Conservation (phyloP, 2,113 vertebrate species). For the Protobothrops flavoviridis region DNA sequence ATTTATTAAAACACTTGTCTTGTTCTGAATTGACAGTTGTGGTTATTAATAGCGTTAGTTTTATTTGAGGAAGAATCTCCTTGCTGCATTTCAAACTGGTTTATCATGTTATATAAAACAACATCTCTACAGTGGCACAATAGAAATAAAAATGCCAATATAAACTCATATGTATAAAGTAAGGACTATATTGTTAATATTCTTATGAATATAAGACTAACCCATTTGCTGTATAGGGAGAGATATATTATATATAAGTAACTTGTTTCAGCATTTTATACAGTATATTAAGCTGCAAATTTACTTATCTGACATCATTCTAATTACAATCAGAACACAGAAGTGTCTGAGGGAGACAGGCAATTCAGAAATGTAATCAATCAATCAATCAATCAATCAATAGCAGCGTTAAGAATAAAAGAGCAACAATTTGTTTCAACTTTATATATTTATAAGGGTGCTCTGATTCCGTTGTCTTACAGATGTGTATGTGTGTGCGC, state of each 20-base stretch:
- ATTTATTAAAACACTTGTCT: slow-evolving; percentile 70
- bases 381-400: background rate
- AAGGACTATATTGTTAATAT: background rate
- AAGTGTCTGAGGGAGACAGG: background rate
- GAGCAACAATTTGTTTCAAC: background rate
- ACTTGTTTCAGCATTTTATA: background rate
- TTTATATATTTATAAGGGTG: slow-evolving; percentile 36
- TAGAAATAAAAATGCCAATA: slow-evolving; percentile 10
- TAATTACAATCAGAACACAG: background rate
- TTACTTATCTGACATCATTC: background rate
- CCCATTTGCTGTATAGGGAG: background rate
- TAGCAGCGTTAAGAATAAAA: background rate
- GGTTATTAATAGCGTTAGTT: slow-evolving; percentile 63
- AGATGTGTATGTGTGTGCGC: background rate
- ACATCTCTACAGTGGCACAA: slow-evolving; percentile 38
- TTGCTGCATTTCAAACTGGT: slow-evolving; percentile 51
- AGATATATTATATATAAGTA: background rate
- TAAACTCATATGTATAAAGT: background rate
- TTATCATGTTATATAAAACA: slow-evolving; percentile 46
- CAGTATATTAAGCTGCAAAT: background rate
- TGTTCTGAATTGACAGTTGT: slow-evolving; percentile 50
- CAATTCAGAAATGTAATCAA: background rate
- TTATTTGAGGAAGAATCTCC: slow-evolving; percentile 58
- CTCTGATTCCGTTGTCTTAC: background rate
- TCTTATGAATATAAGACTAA: background rate